A percentile compares a stretch with the other conserved stretches of the same genome.
These are phyloP conservation scores for Sclerurus mexicanus DNA, from an alignment of 2,113 vertebrate species.

Conservation along the genomic window DNA sequence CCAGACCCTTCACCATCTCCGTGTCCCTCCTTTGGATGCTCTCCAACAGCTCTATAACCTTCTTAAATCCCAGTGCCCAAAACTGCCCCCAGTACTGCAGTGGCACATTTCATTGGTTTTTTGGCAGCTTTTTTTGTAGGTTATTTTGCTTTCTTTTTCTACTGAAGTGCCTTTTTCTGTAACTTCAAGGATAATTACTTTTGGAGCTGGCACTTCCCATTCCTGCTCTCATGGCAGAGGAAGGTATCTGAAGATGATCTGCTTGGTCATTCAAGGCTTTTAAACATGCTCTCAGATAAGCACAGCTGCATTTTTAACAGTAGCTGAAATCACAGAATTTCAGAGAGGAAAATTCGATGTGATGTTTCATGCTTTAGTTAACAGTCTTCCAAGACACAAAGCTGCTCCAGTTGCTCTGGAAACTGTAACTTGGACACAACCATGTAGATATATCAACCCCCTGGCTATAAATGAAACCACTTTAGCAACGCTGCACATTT, in stretches of 20 bases:
- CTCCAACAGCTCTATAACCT: not conserved
- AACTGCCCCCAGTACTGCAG: not conserved
- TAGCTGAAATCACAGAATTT: slow-evolving; percentile 2
- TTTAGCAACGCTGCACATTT: not conserved
- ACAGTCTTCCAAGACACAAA: slow-evolving; percentile 34
- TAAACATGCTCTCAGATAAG: not conserved
- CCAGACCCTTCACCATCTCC: not conserved
- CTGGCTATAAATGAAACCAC: slow-evolving; percentile 39
- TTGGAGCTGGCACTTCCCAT: not conserved
- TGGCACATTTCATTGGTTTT: not conserved
- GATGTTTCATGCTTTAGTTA: not conserved
- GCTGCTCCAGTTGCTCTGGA: slow-evolving; percentile 65
- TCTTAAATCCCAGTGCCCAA: fast-evolving
- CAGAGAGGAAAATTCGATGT: slow-evolving; percentile 17
- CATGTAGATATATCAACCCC: slow-evolving; percentile 16
- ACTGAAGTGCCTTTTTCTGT: not conserved
- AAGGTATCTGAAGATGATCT: not conserved
- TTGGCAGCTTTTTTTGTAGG: not conserved
- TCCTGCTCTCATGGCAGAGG: not conserved
- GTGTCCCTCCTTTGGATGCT: not conserved
- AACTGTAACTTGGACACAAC: slow-evolving; percentile 60
- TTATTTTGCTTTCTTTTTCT: not conserved
- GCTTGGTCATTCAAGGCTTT: not conserved
- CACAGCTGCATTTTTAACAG: not conserved
- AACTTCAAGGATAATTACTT: not conserved